These are phyloP conservation scores for Harpalus rufipes DNA, from an alignment of 2,888 invertebrate genomes.

Conservation along the genomic window DNA sequence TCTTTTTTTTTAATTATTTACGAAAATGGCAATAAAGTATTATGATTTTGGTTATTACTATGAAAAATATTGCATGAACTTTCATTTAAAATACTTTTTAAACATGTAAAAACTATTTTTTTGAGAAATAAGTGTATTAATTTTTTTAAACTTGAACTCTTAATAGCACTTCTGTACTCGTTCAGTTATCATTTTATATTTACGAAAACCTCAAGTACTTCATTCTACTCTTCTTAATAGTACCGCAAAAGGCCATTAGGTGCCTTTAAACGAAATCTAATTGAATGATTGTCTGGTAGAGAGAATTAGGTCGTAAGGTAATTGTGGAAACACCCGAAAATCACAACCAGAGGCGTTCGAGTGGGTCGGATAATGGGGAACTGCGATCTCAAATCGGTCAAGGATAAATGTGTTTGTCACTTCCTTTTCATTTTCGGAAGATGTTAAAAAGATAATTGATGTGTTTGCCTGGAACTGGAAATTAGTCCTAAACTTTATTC, in stretches of 20 bases:
- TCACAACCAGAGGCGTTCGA: constrained; percentile 8
- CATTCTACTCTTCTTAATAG: background rate
- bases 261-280: background rate
- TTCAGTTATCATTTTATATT: background rate
- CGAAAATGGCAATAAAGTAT: too few species aligned
- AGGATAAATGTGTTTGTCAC: background rate
- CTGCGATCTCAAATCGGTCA: constrained; percentile 18
- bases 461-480: background rate
- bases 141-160: background rate
- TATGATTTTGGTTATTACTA: too few species aligned
- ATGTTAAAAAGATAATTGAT: background rate
- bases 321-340: constrained; percentile 38
- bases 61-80: too few species aligned
- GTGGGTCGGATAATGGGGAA: constrained; percentile 24
- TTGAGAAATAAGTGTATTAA: too few species aligned
- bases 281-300: constrained; percentile 19
- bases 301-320: constrained; percentile 42
- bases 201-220: background rate
- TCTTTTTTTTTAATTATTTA: too few species aligned
- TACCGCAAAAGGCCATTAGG: background rate
- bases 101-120: too few species aligned
- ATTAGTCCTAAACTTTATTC: background rate
- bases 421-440: background rate
- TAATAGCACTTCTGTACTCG: background rate
- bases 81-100: too few species aligned